Percentiles rank a stretch among this genome's conserved stretches.
These are phyloP conservation scores for Amphiprion percula DNA, from an alignment of 2,113 vertebrate species.

Conservation along the genomic window DNA sequence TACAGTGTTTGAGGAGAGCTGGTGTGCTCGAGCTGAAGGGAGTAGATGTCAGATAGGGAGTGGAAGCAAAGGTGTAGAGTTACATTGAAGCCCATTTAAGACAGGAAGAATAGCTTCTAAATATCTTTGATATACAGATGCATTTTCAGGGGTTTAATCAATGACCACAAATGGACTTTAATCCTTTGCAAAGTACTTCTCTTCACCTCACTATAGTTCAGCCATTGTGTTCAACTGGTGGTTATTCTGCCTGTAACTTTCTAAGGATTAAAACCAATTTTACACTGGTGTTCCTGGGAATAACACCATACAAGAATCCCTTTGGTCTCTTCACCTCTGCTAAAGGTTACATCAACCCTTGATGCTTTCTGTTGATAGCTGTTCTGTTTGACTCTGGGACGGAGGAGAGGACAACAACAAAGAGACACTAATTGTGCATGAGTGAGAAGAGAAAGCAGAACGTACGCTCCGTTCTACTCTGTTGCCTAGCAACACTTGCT, in stretches of 20 bases:
- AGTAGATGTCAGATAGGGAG: too few species aligned
- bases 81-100: too few species aligned
- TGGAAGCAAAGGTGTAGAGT: too few species aligned
- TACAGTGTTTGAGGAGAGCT: too few species aligned
- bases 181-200: too few species aligned
- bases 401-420: slow-evolving; percentile 61
- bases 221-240: not conserved
- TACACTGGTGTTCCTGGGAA: slow-evolving; percentile 9
- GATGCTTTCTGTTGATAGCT: slow-evolving; percentile 45
- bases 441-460: slow-evolving; percentile 66
- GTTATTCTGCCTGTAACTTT: slow-evolving; percentile 21
- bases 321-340: slow-evolving; percentile 54
- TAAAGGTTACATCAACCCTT: slow-evolving; percentile 27
- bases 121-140: too few species aligned
- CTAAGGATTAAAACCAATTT: slow-evolving; percentile 20
- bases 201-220: not conserved
- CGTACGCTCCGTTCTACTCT: slow-evolving; percentile 73
- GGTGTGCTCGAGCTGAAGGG: too few species aligned
- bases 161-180: too few species aligned
- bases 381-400: slow-evolving; percentile 28
- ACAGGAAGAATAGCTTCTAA: too few species aligned
- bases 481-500: slow-evolving; percentile 82
- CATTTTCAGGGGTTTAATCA: too few species aligned
- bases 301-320: not conserved
- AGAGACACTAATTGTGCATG: slow-evolving; percentile 58